These are phyloP conservation scores for Lagria hirta DNA, from an alignment of 2,888 invertebrate species.

Conservation along the genomic window DNA sequence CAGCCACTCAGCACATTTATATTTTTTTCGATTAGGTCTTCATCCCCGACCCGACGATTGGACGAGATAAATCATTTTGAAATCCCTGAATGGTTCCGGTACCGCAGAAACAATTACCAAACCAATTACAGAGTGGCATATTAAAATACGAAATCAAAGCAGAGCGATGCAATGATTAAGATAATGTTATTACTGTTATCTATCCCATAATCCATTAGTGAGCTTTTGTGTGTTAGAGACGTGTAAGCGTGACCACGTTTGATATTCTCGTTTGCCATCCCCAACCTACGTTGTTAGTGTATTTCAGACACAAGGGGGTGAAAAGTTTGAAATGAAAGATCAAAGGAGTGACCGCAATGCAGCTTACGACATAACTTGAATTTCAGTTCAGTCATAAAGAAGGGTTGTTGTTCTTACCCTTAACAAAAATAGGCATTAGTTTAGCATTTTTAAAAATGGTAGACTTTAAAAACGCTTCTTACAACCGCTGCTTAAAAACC, in stretches of 20 bases:
- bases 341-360: slow-evolving; percentile 17
- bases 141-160: slow-evolving; percentile 53
- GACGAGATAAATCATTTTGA: slow-evolving; percentile 38
- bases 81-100: slow-evolving; percentile 39
- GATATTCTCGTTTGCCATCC: slow-evolving; percentile 37
- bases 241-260: slow-evolving; percentile 42
- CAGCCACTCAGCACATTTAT: too few species aligned
- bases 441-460: too few species aligned
- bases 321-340: slow-evolving; percentile 21
- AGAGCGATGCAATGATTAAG: slow-evolving; percentile 47
- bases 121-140: slow-evolving; percentile 47
- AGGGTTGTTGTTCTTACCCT: too few species aligned
- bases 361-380: slow-evolving; percentile 5
- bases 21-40: slow-evolving; percentile 20
- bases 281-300: slow-evolving; percentile 15
- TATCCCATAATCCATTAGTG: slow-evolving; percentile 47
- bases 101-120: slow-evolving; percentile 49
- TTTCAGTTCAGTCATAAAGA: too few species aligned
- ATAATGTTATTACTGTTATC: slow-evolving; percentile 48
- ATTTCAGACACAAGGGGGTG: slow-evolving; percentile 12
- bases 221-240: slow-evolving; percentile 42
- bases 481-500: too few species aligned
- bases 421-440: too few species aligned
- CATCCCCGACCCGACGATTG: slow-evolving; percentile 15
- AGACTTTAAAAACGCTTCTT: too few species aligned